Conservation (phyloP, 2,113 vertebrate species). For the Lycaon pictus region DNA sequence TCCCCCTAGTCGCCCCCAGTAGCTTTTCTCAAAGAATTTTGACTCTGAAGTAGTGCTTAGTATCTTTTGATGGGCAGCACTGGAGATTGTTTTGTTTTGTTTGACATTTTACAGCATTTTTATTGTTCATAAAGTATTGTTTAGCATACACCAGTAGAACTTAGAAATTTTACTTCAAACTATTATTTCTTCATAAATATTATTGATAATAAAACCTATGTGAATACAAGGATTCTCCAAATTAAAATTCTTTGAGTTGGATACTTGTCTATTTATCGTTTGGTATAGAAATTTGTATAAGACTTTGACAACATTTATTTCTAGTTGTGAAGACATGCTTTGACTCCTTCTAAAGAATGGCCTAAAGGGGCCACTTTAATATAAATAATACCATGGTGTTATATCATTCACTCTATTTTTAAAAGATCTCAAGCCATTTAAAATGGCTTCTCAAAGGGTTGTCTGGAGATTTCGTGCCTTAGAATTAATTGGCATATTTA, state of each 20-base stretch:
- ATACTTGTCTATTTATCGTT: not conserved
- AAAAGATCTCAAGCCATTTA: not conserved
- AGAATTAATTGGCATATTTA: not conserved
- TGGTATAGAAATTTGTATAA: not conserved
- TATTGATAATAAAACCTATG: not conserved
- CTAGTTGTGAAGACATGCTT: not conserved
- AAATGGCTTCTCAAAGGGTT: not conserved
- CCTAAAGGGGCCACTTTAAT: not conserved
- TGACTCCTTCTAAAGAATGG: not conserved
- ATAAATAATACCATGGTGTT: not conserved
- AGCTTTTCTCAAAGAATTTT: conserved; percentile 16
- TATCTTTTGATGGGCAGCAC: not conserved
- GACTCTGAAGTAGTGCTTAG: not conserved
- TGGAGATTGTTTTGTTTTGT: conserved; percentile 38
- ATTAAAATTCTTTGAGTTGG: not conserved
- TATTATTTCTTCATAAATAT: not conserved
- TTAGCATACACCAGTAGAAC: not conserved
- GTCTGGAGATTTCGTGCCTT: not conserved
- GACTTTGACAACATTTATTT: not conserved
- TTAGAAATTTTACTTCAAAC: not conserved
- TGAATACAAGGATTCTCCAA: not conserved
- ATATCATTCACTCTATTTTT: not conserved
- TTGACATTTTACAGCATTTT: not conserved
- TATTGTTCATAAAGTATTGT: not conserved
- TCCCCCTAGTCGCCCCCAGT: accelerated